Evolutionary conservation across 2,113 vertebrate species (phyloP).

Genomic region (Sarotherodon lohbergeri): DNA sequence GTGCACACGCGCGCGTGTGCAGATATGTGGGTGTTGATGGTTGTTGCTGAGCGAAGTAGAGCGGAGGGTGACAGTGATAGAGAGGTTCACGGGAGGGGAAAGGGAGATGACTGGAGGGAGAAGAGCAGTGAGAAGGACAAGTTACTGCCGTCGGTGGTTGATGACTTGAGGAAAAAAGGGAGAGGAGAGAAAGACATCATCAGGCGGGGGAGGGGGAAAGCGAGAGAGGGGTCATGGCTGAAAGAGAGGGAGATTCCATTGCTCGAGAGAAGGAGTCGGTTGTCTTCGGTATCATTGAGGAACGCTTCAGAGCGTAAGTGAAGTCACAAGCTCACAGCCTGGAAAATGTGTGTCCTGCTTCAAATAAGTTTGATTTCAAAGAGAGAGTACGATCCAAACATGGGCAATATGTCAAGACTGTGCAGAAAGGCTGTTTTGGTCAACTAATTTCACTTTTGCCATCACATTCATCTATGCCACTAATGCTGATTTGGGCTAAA

Average conservation of each 20-base stretch:
- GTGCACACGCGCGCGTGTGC: background rate
- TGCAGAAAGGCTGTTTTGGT: background rate
- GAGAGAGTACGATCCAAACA: background rate
- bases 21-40: constrained; percentile 5
- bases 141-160: constrained; percentile 45
- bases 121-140: constrained; percentile 44
- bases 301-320: constrained; percentile 34
- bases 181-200: constrained; percentile 39
- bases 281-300: constrained; percentile 43
- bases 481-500: background rate
- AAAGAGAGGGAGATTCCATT: constrained; percentile 49
- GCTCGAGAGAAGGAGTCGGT: constrained; percentile 26
- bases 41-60: constrained; percentile 52
- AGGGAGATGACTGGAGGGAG: constrained; percentile 37
- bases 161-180: constrained; percentile 49
- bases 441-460: background rate
- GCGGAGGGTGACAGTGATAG: constrained; percentile 64
- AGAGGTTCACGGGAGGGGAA: constrained; percentile 47
- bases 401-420: background rate
- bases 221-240: constrained; percentile 31
- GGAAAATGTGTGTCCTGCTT: constrained; percentile 24
- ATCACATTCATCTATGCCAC: background rate
- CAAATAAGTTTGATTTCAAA: constrained; percentile 42
- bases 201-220: background rate
- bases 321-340: constrained; percentile 38